phyloP scores from a whole-genome alignment of 1,140 invertebrate species.

The Halotydeus destructor region DNA sequence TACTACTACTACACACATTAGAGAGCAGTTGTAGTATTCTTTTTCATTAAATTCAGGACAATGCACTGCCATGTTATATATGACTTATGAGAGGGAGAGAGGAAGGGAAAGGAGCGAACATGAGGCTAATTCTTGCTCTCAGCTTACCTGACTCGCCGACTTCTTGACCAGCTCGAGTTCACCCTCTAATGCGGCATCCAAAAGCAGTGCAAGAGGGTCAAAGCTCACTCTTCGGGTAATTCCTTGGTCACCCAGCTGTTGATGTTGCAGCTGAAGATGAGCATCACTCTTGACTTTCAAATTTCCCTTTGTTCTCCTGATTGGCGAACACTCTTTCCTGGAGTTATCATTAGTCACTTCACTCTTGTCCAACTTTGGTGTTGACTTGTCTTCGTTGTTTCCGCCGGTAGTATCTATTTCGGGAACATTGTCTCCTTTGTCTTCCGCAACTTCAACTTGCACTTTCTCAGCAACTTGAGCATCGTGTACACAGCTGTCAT shows the following conservation, averaged over 20 bases:
- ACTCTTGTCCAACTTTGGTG: not conserved
- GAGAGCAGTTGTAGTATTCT: not conserved
- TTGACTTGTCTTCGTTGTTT: not conserved
- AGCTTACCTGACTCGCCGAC: constrained; percentile 67
- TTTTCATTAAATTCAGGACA: not conserved
- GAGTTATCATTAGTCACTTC: not conserved
- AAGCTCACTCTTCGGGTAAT: constrained; percentile 61
- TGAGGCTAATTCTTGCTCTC: too few species aligned
- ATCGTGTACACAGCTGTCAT: too few species aligned
- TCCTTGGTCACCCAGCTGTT: not conserved
- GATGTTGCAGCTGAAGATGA: not conserved
- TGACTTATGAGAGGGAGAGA: too few species aligned
- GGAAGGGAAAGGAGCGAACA: too few species aligned
- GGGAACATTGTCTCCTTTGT: not conserved
- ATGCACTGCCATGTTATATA: too few species aligned
- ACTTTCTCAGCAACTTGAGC: not conserved
- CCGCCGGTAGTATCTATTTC: not conserved
- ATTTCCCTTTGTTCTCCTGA: not conserved
- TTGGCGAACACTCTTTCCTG: not conserved
- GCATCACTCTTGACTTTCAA: not conserved
- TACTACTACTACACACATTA: not conserved
- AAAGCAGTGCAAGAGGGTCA: constrained; percentile 72
- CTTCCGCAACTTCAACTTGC: not conserved
- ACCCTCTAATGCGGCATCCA: constrained; percentile 93
- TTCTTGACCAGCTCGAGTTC: constrained; percentile 90